Conservation (phyloP, 2,113 vertebrate genomes). For the Phylloscopus trochilus region DNA sequence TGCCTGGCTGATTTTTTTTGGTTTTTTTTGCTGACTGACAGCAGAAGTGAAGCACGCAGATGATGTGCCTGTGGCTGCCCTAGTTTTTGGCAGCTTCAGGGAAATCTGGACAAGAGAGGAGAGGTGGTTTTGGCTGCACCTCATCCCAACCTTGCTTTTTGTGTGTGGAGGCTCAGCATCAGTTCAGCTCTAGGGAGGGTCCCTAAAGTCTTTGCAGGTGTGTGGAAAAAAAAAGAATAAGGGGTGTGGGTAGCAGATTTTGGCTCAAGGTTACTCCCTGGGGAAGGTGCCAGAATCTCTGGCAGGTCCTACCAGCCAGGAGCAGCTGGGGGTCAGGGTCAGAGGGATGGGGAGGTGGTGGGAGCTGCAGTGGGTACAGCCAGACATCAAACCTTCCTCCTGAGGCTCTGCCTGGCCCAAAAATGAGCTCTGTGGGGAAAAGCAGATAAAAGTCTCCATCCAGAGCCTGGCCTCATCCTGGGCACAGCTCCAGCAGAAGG, state of each 20-base stretch:
- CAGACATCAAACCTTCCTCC: background rate
- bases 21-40: background rate
- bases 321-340: background rate
- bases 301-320: background rate
- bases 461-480: background rate
- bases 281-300: background rate
- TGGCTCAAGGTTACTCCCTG: background rate
- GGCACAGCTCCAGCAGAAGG: background rate
- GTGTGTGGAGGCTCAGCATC: too few species aligned
- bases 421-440: background rate
- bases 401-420: background rate
- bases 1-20: background rate
- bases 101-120: background rate
- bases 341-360: background rate
- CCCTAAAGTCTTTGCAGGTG: background rate
- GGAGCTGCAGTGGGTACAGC: background rate
- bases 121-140: background rate
- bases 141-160: background rate
- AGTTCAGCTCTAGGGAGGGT: background rate
- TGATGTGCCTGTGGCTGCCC: background rate
- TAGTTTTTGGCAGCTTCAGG: background rate
- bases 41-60: background rate
- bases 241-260: background rate
- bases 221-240: rapidly evolving
- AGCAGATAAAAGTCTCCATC: background rate